Evolutionary conservation across 2,797 vertebrate species (phyloP).

Genomic region (Epinephelus awoara): DNA sequence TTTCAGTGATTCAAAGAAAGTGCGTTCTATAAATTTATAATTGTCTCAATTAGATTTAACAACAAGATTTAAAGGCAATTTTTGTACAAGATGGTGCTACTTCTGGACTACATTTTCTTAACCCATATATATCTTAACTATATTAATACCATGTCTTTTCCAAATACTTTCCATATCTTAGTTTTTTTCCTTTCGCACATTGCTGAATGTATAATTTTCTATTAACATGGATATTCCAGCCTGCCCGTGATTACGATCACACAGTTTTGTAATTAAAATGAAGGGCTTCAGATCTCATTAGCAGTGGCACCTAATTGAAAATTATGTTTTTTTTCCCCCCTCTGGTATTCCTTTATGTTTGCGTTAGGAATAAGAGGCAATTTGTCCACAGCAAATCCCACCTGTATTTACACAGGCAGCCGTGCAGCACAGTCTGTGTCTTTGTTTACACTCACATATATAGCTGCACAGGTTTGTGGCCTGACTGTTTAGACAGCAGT

Average conservation of each 20-base stretch:
- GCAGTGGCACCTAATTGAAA: constrained; percentile 49
- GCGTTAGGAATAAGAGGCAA: constrained; percentile 30
- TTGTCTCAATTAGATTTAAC: no score
- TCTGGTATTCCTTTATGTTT: constrained; percentile 44
- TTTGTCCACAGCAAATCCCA: constrained; percentile 49
- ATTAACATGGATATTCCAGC: constrained; percentile 21
- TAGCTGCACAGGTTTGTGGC: constrained; percentile 16
- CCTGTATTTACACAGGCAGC: constrained; percentile 66
- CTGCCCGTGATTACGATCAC: constrained; percentile 16
- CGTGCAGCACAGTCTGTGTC: constrained; percentile 46
- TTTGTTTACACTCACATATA: constrained; percentile 46
- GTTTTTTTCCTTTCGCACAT: neutral
- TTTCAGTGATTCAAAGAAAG: neutral
- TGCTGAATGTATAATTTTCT: constrained; percentile 19
- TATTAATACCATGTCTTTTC: neutral
- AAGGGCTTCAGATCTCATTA: constrained; percentile 40
- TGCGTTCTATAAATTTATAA: neutral
- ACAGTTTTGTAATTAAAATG: constrained; percentile 49
- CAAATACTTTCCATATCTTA: neutral
- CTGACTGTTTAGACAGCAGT: constrained; percentile 54
- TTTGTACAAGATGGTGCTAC: neutral
- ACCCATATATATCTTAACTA: neutral
- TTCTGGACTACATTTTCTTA: neutral
- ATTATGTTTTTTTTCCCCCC: constrained; percentile 17
- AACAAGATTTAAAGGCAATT: neutral